Evolutionary conservation across 2,888 invertebrate species (phyloP).

Genomic region (Romanomermis culicivorax): DNA sequence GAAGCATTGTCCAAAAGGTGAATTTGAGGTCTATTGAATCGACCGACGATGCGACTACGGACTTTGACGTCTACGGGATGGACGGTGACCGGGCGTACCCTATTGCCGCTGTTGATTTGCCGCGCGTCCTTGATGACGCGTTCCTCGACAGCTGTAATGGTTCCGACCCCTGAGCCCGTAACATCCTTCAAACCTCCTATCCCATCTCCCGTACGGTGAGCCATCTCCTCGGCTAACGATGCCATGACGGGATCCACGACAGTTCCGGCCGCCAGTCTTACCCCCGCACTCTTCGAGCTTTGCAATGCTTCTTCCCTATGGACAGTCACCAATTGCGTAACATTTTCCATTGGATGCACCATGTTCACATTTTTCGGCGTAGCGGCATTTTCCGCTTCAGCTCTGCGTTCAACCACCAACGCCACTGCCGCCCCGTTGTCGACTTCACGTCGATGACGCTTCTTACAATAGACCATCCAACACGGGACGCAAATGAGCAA

Average conservation of each 20-base stretch:
- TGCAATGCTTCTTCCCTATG: not conserved
- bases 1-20: slow-evolving; percentile 20
- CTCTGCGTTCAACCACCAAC: not conserved
- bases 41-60: slow-evolving; percentile 4
- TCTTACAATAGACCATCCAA: not conserved
- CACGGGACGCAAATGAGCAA: not conserved
- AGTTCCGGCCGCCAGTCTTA: not conserved
- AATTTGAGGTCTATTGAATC: slow-evolving; percentile 19
- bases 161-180: not conserved
- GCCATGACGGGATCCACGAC: not conserved
- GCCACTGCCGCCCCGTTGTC: no score
- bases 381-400: not conserved
- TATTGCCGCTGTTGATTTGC: not conserved
- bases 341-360: not conserved
- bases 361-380: not conserved
- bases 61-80: not conserved
- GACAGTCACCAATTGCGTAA: not conserved
- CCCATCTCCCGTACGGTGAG: not conserved
- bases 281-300: not conserved
- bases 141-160: no score
- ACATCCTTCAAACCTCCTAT: no score
- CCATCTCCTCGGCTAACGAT: not conserved
- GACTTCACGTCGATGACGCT: no score
- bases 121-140: not conserved
- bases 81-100: not conserved